These are phyloP conservation scores for Resseliella maxima DNA, from an alignment of 2,888 invertebrate species.

Conservation along the genomic window DNA sequence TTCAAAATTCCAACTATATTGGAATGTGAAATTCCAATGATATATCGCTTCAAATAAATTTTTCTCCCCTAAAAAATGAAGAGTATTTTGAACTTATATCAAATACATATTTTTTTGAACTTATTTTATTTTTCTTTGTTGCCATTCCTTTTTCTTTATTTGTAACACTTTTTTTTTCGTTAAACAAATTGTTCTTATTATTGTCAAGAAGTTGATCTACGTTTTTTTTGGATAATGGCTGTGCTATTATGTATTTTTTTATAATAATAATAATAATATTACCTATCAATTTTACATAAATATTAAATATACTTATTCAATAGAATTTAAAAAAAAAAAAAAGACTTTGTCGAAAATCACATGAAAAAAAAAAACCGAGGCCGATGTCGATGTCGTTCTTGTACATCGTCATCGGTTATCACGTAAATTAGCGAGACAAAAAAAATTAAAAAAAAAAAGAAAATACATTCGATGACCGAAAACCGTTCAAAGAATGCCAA, in stretches of 20 bases:
- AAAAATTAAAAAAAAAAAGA: neutral
- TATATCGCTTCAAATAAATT: neutral
- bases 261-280: conserved; percentile 59
- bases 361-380: conserved; percentile 4
- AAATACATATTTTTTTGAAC: neutral
- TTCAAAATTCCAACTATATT: neutral
- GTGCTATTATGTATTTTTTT: conserved; percentile 68
- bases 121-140: conserved; percentile 32
- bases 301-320: conserved; percentile 58
- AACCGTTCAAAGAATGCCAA: conserved; percentile 55
- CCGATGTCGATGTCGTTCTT: conserved; percentile 2
- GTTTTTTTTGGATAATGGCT: conserved; percentile 90
- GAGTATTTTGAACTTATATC: conserved; percentile 26
- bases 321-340: conserved; percentile 58
- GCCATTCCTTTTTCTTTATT: conserved; percentile 52
- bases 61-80: neutral
- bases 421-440: no score
- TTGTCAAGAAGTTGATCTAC: conserved; percentile 94
- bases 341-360: conserved; percentile 37
- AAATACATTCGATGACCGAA: conserved; percentile 53
- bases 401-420: neutral
- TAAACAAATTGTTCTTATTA: conserved; percentile 60
- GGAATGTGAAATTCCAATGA: neutral
- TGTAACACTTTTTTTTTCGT: conserved; percentile 57
- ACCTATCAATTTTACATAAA: conserved; percentile 57